Percentiles rank a stretch among this genome's conserved stretches.
Conservation (phyloP, 2,797 vertebrate genomes). For the Sebastes umbrosus region DNA sequence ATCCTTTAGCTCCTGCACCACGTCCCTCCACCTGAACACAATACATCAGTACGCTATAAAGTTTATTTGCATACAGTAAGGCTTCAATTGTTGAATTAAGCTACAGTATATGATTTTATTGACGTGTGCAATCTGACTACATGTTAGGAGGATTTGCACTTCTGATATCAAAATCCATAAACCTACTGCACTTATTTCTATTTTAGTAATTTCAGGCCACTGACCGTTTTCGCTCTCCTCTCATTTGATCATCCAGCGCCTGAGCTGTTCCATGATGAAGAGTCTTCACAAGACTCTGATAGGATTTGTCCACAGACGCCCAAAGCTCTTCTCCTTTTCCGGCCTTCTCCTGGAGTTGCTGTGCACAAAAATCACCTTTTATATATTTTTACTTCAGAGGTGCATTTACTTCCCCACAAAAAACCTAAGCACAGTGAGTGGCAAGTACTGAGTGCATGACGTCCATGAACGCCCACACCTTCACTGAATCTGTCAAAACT, state of each 20-base stretch:
- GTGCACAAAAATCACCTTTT: conserved; percentile 13
- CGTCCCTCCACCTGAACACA: conserved; percentile 82
- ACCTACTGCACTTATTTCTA: too few relatives aligned
- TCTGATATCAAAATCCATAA: not conserved
- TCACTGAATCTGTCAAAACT: conserved; percentile 24
- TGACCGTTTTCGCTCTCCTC: conserved; percentile 69
- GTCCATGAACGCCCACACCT: not conserved
- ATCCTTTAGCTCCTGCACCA: conserved; percentile 76
- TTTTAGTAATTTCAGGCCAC: conserved; percentile 3
- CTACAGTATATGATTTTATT: not conserved
- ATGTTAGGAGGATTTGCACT: not conserved
- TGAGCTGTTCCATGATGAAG: conserved; percentile 49
- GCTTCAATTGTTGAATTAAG: not conserved
- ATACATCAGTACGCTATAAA: not conserved
- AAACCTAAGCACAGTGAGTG: not conserved
- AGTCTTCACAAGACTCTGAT: conserved; percentile 45
- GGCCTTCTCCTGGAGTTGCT: conserved; percentile 85
- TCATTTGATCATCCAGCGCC: conserved; percentile 57
- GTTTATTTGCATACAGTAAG: not conserved
- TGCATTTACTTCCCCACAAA: not conserved
- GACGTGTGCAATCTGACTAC: not conserved
- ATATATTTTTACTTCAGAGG: not conserved
- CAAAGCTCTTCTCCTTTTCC: conserved; percentile 77
- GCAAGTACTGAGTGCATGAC: conserved; percentile 1
- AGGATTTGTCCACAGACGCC: conserved; percentile 55